A percentile compares a stretch with the other conserved stretches of the same genome.
These are phyloP conservation scores for Trichopria drosophilae DNA, from an alignment of 2,888 invertebrate species.

Conservation along the genomic window DNA sequence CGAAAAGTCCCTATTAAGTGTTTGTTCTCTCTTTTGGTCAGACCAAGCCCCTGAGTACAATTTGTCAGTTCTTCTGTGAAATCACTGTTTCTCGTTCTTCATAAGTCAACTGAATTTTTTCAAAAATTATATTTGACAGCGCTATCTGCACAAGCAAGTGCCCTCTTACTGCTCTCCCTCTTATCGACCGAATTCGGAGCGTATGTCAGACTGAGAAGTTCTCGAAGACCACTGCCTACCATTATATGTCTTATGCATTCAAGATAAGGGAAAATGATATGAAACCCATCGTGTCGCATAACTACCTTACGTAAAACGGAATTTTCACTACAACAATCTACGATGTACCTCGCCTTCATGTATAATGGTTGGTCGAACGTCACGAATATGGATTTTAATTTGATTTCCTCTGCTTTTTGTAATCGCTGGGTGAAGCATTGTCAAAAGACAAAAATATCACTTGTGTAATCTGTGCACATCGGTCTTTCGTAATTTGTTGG, in stretches of 20 bases:
- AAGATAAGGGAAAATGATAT: conserved; percentile 31
- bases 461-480: no score
- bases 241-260: conserved; percentile 35
- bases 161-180: conserved; percentile 30
- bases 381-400: no score
- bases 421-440: no score
- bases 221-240: conserved; percentile 34
- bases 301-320: conserved; percentile 25
- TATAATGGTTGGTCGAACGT: no score
- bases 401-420: no score
- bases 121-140: no score
- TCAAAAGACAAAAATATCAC: no score
- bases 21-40: conserved; percentile 47
- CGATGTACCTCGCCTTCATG: no score
- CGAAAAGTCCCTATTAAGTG: no score
- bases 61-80: conserved; percentile 39
- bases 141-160: conserved; percentile 30
- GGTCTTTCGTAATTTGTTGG: no score
- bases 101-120: no score
- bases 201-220: conserved; percentile 27
- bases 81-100: no score
- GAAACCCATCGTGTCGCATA: conserved; percentile 40
- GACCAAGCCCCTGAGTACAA: conserved; percentile 38
- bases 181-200: conserved; percentile 33
- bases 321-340: conserved; percentile 11